Evolutionary conservation across 1,140 invertebrate species (phyloP), one percentile per base, ranked within the genome.

Genomic region (Scaptomyza graminum): DNA sequence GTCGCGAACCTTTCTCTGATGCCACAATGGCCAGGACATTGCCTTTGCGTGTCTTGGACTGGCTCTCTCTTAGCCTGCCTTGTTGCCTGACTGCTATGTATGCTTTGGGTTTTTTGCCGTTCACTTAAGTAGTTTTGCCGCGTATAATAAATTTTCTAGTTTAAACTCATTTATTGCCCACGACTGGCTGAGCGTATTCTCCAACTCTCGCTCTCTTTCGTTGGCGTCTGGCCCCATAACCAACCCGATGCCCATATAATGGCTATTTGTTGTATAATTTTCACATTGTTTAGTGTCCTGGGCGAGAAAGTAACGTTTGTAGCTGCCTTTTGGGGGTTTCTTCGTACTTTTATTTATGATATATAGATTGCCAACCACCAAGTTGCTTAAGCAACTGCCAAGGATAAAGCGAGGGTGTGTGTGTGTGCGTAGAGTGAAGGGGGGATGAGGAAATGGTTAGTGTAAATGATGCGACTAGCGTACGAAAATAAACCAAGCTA

Each of bases 111-210:
- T 39, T 8, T 46, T 8, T 51, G 46, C 13, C 47, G 52, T 66
- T 72, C 71, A 54, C 76, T 85, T 85, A 85, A 85, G 82, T 87
- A 85, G 81, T 85, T 85, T 81, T 74, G 78, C 83, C 74, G 83
- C 82, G 78, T 82, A 75, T 87, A 87, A 87, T 87, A 87, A 87
- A 87, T 87, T 87, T 87, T 78, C 78, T 87, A 87, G 78, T 87
- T 87, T 87, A 87, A 87, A 87, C 82, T 87, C 82, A 87, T 87
- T 87, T 87, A 87, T 87, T 87, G 81, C 74, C 74, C 62, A 61
- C 60, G 67, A 56, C 67, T 62, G 50, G 34, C 34, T 64, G 50
- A 55, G 28, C 52, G 11, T 5, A 11, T 55, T n/a, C 37, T 41
- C 0, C 37, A 39, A 39, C 37, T 13, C 52, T 13, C 15, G 11